These are phyloP conservation scores for Heliconius hermathena DNA, from an alignment of 1,140 invertebrate genomes.

Conservation along the genomic window DNA sequence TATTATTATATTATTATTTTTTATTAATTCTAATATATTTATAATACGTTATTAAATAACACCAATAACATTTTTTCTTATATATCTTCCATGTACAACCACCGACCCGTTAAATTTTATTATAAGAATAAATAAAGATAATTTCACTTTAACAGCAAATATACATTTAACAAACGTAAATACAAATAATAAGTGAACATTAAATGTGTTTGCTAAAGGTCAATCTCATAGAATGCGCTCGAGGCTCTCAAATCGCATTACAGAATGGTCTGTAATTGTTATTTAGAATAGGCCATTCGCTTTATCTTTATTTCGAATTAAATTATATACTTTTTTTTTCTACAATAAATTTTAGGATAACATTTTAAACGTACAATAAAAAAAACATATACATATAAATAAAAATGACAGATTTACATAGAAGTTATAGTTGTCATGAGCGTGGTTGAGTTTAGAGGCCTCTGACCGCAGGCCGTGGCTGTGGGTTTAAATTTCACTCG, in stretches of 20 bases:
- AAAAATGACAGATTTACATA: background rate
- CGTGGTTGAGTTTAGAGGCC: background rate
- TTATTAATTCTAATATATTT: too few species aligned
- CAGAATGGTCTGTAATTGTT: background rate
- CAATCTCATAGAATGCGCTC: background rate
- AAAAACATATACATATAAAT: background rate
- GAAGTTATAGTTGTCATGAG: background rate
- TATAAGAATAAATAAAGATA: background rate
- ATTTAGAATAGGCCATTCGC: background rate
- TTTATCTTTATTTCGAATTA: background rate
- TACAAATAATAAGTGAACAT: background rate
- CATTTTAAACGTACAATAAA: background rate
- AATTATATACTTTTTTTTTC: background rate
- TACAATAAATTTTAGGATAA: background rate
- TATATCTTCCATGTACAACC: too few species aligned
- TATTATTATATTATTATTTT: too few species aligned
- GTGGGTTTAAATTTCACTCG: background rate
- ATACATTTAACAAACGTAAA: background rate
- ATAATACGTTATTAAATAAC: too few species aligned
- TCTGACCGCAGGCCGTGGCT: background rate
- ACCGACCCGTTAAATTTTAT: too few species aligned
- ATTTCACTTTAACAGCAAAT: background rate
- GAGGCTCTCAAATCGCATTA: background rate
- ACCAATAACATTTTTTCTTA: too few species aligned
- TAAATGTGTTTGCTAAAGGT: conserved; percentile 1